Evolutionary conservation across 2,113 vertebrate species (phyloP).

Genomic region (Rynchops niger): DNA sequence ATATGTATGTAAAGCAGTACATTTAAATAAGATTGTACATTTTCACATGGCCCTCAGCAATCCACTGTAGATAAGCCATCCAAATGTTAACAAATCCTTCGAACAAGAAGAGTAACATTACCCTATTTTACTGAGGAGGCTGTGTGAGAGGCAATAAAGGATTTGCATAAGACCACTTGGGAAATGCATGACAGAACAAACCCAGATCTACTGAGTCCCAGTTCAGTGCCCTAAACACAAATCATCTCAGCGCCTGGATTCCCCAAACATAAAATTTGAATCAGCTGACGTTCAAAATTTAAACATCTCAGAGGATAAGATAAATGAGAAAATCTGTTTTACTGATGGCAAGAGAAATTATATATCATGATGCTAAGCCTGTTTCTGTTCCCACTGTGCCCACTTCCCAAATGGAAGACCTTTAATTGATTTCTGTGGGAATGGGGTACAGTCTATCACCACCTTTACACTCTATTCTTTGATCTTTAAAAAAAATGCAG

Average conservation of each 20-base stretch:
- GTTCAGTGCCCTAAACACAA: conserved; percentile 17
- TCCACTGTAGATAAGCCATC: neutral
- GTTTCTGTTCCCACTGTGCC: conserved; percentile 11
- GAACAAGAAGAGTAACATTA: neutral
- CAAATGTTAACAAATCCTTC: conserved; percentile 8
- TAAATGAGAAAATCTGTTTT: conserved; percentile 56
- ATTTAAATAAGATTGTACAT: conserved; percentile 18
- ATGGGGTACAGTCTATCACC: neutral
- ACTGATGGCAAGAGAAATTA: conserved; percentile 23
- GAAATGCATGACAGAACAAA: conserved; percentile 37
- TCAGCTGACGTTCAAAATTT: conserved; percentile 29
- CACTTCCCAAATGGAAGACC: neutral
- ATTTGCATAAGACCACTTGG: conserved; percentile 48
- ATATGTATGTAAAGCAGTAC: neutral
- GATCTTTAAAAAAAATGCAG: neutral
- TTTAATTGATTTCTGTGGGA: conserved; percentile 60
- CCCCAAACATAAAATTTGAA: conserved; percentile 60
- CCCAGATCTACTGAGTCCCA: neutral
- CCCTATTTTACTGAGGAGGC: neutral
- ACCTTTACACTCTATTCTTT: neutral
- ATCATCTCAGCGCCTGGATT: conserved; percentile 25
- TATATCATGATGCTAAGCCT: neutral
- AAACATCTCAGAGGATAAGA: conserved; percentile 47
- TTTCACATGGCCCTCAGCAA: conserved; percentile 1
- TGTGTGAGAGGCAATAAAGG: neutral